Evolutionary conservation across 2,888 invertebrate genomes (phyloP), one percentile per base, ranked within the genome.

Genomic region (Cataglyphis albicans): DNA sequence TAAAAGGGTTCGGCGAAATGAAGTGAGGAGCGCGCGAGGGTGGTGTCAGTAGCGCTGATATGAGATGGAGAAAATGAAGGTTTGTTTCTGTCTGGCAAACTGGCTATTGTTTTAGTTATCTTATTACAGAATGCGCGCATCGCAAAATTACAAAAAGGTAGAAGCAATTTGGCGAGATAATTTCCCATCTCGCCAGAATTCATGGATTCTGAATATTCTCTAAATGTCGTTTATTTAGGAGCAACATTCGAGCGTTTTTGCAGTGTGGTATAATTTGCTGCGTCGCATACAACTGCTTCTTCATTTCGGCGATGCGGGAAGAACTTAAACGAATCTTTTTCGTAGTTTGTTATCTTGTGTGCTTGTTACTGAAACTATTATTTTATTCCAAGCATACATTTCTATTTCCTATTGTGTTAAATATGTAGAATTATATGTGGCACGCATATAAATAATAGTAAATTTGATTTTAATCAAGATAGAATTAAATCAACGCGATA

Each of bases 61-160:
- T 35, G 70, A 78, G 57, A 68, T 57, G 70, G 76, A n/a, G 68
- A 29, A 57, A 68, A 78, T 68, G 68, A 68, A 78, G 57, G 57
- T 57, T 21, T 38, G 65, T 35, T 65, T 75, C 65, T 48, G 57
- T 41, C 41, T 78, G 57, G 76, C 70, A 57, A 68, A n/a, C n/a
- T 41, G 15, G 57, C 76, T 70, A 41, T 68, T 78, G 70, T 78
- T 68, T 78, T 32, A 78, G 68, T 78, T 78, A 68, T 78, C 76
- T 78, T 41, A 41, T 78, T 78, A 78, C 55, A 29, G 41, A 29
- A 32, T 18, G 29, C 41, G 76, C 75, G 38, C 21, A 68, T 68
- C 25, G 55, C 68, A 76, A 68, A 57, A 76, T 70, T 41, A 1
- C 70, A 78, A 78, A 78, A 78, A 57, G 41, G 21, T 70, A 6